A percentile compares a stretch with the other conserved stretches of the same genome.
Evolutionary conservation across 2,797 vertebrate genomes (phyloP).

Genomic region (Coccyzus lansbergi): DNA sequence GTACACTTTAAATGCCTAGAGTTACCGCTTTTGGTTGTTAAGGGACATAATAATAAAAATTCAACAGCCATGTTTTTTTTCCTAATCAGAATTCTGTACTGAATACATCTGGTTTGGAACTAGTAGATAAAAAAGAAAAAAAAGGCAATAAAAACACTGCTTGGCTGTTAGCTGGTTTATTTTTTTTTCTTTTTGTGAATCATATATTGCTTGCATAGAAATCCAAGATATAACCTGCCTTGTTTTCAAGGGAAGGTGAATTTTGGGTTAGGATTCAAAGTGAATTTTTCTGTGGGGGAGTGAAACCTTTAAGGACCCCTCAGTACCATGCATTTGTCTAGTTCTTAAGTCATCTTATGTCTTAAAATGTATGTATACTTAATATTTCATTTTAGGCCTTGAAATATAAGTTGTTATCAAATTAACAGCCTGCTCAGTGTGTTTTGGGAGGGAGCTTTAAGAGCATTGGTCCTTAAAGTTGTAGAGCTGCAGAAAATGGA

Average conservation of each 20-base stretch:
- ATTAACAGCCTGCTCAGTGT: not conserved
- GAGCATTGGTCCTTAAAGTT: not conserved
- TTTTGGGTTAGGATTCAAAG: slow-evolving; percentile 33
- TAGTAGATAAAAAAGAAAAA: slow-evolving; percentile 31
- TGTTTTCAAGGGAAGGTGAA: slow-evolving; percentile 1
- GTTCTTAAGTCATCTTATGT: not conserved
- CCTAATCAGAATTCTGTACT: slow-evolving; percentile 47
- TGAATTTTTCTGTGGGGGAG: not conserved
- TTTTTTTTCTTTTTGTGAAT: not conserved
- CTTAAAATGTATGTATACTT: not conserved
- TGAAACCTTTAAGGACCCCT: not conserved
- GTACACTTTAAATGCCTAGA: slow-evolving; percentile 44
- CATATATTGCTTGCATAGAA: slow-evolving; percentile 22
- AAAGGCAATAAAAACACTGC: slow-evolving; percentile 18
- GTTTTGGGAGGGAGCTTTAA: not conserved
- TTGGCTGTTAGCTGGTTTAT: not conserved
- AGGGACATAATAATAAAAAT: slow-evolving; percentile 57
- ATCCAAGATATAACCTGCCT: not conserved
- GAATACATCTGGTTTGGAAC: slow-evolving; percentile 26
- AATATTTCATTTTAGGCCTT: not conserved
- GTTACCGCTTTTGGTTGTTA: slow-evolving; percentile 27
- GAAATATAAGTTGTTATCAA: not conserved
- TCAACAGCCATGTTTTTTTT: slow-evolving; percentile 32
- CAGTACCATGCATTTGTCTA: not conserved
- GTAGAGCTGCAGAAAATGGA: not conserved